Percentiles rank a stretch among this genome's conserved stretches.
phyloP scores from a whole-genome alignment of 2,888 invertebrate genomes.

The Anthoptus insignis region DNA sequence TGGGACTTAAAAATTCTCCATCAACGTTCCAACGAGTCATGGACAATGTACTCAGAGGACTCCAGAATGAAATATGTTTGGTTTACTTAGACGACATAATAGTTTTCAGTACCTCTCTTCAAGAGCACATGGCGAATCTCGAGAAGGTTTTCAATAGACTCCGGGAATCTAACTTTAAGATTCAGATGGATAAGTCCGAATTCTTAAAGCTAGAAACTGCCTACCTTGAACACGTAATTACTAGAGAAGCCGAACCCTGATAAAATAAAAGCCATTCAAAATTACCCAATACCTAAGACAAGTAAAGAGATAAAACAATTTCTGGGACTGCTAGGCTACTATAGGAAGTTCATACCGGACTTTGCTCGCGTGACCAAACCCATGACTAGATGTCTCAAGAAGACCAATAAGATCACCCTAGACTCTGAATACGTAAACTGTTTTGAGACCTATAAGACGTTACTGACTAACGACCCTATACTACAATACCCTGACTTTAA shows the following conservation, averaged over 20 bases:
- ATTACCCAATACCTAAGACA: conserved; percentile 52
- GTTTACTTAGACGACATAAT: too few relatives aligned
- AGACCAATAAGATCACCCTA: background rate
- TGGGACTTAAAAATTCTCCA: too few relatives aligned
- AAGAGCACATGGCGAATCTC: too few relatives aligned
- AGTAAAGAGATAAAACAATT: conserved; percentile 53
- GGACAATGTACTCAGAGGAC: too few relatives aligned
- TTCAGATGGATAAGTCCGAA: too few relatives aligned
- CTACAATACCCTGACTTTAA: background rate
- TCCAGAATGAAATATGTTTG: too few relatives aligned
- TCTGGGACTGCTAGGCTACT: conserved; percentile 53
- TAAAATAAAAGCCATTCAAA: conserved; percentile 50
- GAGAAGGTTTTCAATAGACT: too few relatives aligned
- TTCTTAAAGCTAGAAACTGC: too few relatives aligned
- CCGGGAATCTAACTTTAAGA: too few relatives aligned
- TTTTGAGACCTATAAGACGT: conserved; percentile 10
- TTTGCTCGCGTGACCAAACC: conserved; percentile 47
- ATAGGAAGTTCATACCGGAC: conserved; percentile 53
- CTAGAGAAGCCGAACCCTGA: conserved; percentile 50
- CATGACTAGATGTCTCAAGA: conserved; percentile 11
- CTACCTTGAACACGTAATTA: too few relatives aligned
- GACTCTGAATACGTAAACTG: conserved; percentile 10
- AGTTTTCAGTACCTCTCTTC: too few relatives aligned
- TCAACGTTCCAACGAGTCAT: too few relatives aligned
- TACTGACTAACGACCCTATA: conserved; percentile 16